These are phyloP conservation scores for Pogonognathellus flavescens DNA, from an alignment of 1,140 invertebrate genomes.

Conservation along the genomic window DNA sequence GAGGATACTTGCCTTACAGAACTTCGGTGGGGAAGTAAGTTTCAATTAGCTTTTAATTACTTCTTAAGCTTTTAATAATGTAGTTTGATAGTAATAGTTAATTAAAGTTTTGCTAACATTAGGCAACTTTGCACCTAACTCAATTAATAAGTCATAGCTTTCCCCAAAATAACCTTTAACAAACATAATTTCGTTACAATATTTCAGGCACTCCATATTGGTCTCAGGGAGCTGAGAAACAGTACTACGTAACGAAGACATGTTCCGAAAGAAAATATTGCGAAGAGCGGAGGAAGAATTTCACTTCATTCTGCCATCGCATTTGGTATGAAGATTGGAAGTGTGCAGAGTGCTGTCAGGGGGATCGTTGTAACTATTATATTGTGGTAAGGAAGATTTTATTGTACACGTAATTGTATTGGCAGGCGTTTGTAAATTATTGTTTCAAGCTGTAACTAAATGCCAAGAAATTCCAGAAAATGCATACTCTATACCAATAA, in stretches of 20 bases:
- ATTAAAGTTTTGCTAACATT: background rate
- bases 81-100: too few relatives aligned
- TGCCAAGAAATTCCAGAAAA: background rate
- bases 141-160: too few relatives aligned
- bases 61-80: too few relatives aligned
- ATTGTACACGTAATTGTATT: background rate
- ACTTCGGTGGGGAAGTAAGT: constrained; percentile 89
- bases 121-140: background rate
- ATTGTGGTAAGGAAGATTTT: constrained; percentile 85
- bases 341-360: constrained; percentile 96
- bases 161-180: too few relatives aligned
- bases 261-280: constrained; percentile 89
- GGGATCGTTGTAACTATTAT: constrained; percentile 97
- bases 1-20: constrained; percentile 91
- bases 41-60: background rate
- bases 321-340: constrained; percentile 99
- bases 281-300: constrained; percentile 76
- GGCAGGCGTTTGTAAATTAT: background rate
- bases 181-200: background rate
- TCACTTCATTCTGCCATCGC: constrained; percentile 87
- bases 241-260: constrained; percentile 93
- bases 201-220: constrained; percentile 89
- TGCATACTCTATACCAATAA: background rate
- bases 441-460: background rate
- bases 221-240: constrained; percentile 91